phyloP scores from a whole-genome alignment of 2,113 vertebrate genomes.

The Castor canadensis region DNA sequence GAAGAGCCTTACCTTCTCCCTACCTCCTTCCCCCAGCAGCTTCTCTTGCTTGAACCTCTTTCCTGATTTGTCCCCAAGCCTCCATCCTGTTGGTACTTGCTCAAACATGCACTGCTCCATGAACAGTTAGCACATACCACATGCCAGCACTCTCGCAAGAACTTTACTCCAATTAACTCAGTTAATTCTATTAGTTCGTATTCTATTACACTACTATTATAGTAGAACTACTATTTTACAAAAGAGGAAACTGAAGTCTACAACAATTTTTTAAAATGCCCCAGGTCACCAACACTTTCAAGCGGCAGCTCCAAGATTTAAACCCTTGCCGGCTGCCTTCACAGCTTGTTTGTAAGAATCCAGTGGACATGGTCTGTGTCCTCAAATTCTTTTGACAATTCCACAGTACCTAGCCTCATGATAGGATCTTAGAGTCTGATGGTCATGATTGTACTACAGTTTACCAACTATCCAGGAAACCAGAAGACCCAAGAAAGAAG shows the following conservation, averaged over 20 bases:
- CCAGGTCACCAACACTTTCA: not conserved
- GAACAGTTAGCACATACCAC: too few species aligned
- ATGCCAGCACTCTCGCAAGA: not conserved
- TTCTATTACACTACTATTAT: not conserved
- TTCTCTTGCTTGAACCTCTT: too few species aligned
- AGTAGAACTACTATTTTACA: not conserved
- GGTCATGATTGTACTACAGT: not conserved
- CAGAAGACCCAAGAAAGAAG: not conserved
- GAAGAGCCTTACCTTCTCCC: not conserved
- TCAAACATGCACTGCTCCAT: not conserved
- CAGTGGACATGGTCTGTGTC: not conserved
- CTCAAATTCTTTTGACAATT: not conserved
- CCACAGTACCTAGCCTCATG: not conserved
- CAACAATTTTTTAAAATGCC: not conserved
- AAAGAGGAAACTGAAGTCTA: not conserved
- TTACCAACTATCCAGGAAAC: not conserved
- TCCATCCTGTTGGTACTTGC: not conserved
- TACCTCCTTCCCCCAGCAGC: too few species aligned
- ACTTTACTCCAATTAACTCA: not conserved
- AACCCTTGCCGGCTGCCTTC: not conserved
- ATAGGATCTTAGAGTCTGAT: not conserved
- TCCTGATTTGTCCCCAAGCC: not conserved
- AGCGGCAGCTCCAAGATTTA: not conserved
- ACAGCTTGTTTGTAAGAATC: not conserved
- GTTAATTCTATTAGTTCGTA: not conserved